Conservation (phyloP, 2,113 vertebrate genomes). For the Mustela lutreola region DNA sequence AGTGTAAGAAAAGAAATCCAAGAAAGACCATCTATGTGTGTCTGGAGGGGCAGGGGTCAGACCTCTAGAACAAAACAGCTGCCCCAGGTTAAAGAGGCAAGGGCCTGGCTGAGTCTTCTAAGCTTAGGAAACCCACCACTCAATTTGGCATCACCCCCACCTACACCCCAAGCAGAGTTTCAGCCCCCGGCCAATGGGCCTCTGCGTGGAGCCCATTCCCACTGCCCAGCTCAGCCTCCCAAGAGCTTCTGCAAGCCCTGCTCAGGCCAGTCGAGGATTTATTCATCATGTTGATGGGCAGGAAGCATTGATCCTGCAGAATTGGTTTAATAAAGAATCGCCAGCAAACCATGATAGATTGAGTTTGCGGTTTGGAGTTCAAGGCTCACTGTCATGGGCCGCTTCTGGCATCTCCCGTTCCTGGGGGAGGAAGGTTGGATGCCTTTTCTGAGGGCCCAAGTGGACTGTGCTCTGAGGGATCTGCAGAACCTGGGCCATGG, state of each 20-base stretch:
- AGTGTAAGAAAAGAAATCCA: not conserved
- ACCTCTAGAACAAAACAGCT: not conserved
- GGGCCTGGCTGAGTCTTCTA: not conserved
- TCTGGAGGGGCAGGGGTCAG: not conserved
- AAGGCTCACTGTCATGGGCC: slow-evolving; percentile 70
- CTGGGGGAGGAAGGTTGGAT: slow-evolving; percentile 36
- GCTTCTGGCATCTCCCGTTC: slow-evolving; percentile 55
- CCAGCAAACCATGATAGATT: slow-evolving; percentile 84
- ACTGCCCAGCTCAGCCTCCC: slow-evolving; percentile 75
- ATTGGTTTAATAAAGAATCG: slow-evolving; percentile 86
- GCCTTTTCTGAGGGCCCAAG: slow-evolving; percentile 54
- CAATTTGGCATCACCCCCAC: not conserved
- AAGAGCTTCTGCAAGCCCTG: slow-evolving; percentile 77
- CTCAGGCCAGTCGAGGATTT: slow-evolving; percentile 61
- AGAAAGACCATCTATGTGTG: not conserved
- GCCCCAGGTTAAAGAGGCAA: not conserved
- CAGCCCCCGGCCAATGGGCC: slow-evolving; percentile 64
- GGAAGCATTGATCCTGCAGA: slow-evolving; percentile 87
- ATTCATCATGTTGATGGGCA: slow-evolving; percentile 84
- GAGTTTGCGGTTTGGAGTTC: slow-evolving; percentile 81
- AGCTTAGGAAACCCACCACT: slow-evolving; percentile 7
- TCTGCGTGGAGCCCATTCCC: not conserved
- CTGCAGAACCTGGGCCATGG: slow-evolving; percentile 60
- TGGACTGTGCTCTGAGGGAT: slow-evolving; percentile 59
- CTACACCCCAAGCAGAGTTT: slow-evolving; percentile 45